Conservation (phyloP, 2,888 invertebrate species). For the Rhimphoctona megacephalus region DNA sequence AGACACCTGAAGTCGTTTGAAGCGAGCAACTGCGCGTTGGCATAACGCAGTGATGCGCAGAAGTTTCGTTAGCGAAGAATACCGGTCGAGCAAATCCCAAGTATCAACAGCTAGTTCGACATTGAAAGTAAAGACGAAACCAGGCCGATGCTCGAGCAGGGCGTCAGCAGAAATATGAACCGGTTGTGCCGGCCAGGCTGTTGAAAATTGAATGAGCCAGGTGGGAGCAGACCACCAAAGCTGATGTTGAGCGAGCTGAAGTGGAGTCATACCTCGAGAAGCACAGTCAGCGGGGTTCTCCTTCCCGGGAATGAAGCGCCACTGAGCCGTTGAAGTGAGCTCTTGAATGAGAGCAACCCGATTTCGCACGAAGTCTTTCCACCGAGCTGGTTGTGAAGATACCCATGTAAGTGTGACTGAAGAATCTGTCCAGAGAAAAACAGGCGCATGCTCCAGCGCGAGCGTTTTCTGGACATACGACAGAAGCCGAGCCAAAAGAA, state of each 20-base stretch:
- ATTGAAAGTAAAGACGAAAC: background rate
- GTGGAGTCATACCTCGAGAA: constrained; percentile 33
- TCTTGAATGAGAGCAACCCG: constrained; percentile 70
- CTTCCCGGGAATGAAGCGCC: constrained; percentile 50
- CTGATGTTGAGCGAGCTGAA: constrained; percentile 17
- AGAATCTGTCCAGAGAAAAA: constrained; percentile 64
- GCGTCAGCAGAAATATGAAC: background rate
- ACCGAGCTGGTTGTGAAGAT: constrained; percentile 64
- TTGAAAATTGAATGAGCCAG: constrained; percentile 13
- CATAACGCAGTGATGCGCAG: constrained; percentile 17
- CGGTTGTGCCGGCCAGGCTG: constrained; percentile 14
- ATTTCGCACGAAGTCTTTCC: constrained; percentile 73
- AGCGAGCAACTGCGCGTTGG: background rate
- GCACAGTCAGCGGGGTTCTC: constrained; percentile 59
- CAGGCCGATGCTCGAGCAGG: constrained; percentile 10
- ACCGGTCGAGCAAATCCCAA: constrained; percentile 1
- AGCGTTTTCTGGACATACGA: constrained; percentile 26
- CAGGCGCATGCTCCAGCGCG: background rate
- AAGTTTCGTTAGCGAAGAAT: constrained; percentile 17
- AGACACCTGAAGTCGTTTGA: background rate
- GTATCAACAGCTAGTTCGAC: background rate
- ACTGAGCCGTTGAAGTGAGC: constrained; percentile 29
- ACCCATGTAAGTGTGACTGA: constrained; percentile 64
- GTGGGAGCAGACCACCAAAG: constrained; percentile 24
- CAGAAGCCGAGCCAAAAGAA: constrained; percentile 47